Evolutionary conservation across 1,140 invertebrate species (phyloP).

Genomic region (Zaprionus ghesquierei): DNA sequence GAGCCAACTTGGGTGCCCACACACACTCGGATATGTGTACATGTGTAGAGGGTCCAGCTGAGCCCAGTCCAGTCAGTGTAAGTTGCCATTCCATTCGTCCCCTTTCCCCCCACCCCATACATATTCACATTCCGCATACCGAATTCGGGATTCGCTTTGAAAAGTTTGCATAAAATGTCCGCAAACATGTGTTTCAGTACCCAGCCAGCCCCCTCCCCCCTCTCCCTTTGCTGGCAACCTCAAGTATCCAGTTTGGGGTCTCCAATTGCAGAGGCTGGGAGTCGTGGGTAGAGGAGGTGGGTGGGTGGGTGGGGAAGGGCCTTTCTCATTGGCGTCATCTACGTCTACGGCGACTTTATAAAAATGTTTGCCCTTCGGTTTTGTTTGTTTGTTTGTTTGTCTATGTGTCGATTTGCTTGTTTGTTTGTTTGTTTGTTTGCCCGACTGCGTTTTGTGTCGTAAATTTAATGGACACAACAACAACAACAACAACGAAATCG

Average conservation of each 20-base stretch:
- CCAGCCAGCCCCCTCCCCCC: neutral
- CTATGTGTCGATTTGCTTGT: slow-evolving; percentile 54
- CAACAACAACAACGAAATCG: slow-evolving; percentile 55
- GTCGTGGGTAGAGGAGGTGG: neutral
- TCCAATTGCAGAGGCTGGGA: slow-evolving; percentile 20
- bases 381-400: slow-evolving; percentile 65
- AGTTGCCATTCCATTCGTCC: neutral
- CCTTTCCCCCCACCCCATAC: too few relatives aligned
- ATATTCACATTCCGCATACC: neutral
- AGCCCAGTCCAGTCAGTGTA: neutral
- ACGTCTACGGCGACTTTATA: slow-evolving; percentile 68
- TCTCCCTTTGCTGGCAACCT: neutral
- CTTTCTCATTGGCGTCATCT: slow-evolving; percentile 26
- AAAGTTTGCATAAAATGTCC: slow-evolving; percentile 76
- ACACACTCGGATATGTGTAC: neutral
- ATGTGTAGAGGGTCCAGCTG: neutral
- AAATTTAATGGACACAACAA: slow-evolving; percentile 69
- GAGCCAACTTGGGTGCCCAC: slow-evolving; percentile 3
- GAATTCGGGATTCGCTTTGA: slow-evolving; percentile 27
- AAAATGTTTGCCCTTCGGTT: slow-evolving; percentile 75
- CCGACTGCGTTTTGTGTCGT: slow-evolving; percentile 76
- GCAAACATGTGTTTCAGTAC: slow-evolving; percentile 70
- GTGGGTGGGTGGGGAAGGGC: neutral
- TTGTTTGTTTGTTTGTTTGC: slow-evolving; percentile 67
- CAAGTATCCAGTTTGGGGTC: slow-evolving; percentile 16